Base-by-base conservation (phyloP, 2,797 vertebrate genomes). In the Macropodus opercularis region DNA sequence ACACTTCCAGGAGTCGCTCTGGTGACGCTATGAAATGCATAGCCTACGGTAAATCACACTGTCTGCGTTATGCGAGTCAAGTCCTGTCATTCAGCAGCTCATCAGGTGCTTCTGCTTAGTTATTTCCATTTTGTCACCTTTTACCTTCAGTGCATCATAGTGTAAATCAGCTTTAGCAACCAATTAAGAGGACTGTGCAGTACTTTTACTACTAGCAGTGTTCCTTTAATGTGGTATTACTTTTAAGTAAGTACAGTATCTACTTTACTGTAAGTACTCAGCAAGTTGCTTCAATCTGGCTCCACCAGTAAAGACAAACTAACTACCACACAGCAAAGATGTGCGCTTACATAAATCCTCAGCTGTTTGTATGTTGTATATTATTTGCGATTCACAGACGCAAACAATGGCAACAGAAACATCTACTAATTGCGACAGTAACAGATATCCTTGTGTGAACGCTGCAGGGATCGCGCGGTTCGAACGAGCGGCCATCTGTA, bases 361-460 rank as follows among this genome's bases (percentile, higher is more conserved):
- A 14, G n/a, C 23, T 18, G 21, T 10, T 22, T 23, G 0, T 6
- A 19, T 23, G 2, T 55, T 13, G 26, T 38, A 6, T 19, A 12
- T 40, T 44, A 10, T 42, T 34, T 60, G 39, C 61, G 61, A 57
- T 66, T 58, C 26, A 48, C 9, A 15, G 43, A 58, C 34, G 27
- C 38, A 14, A 18, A 46, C 6, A 18, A 36, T 31, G 24, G 43
- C 22, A 8, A 22, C 35, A 59, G 24, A 13, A 61, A 53, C 42
- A 38, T 40, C 23, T 3, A 21, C 26, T 70, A 79, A 72, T 75
- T 68, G 53, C 55, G 39, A 10, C 42, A 21, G 57, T 77, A 76
- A 76, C 75, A 69, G 54, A 62, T 53, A 79, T 72, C 75, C 62
- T 44, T 64, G 64, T 35, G 35, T 8, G 31, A 62, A 55, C 5